Conservation (phyloP, 1,140 invertebrate species). For the Luehdorfia chinensis region DNA sequence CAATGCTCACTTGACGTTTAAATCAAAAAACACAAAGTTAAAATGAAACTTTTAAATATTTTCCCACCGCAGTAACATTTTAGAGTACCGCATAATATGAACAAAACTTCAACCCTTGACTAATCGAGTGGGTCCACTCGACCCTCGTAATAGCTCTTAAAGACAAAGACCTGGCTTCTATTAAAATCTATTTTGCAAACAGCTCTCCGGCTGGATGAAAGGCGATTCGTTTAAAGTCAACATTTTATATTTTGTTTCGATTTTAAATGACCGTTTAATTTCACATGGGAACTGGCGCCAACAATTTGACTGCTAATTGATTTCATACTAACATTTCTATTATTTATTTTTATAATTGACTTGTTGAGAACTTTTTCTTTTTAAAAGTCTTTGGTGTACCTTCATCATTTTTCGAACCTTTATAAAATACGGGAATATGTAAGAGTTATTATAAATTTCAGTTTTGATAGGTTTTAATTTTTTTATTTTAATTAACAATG, state of each 20-base stretch:
- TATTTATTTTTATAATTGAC: no score
- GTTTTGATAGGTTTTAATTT: not conserved
- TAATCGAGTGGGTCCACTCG: slow-evolving; percentile 34
- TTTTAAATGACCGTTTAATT: slow-evolving; percentile 28
- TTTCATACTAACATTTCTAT: not conserved
- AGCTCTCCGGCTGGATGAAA: slow-evolving; percentile 35
- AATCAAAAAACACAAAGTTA: slow-evolving; percentile 33
- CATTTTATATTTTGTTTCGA: slow-evolving; percentile 33
- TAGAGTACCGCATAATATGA: slow-evolving; percentile 29
- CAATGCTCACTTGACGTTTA: slow-evolving; percentile 17
- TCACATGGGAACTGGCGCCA: slow-evolving; percentile 43
- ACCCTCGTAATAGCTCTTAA: slow-evolving; percentile 25
- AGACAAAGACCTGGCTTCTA: slow-evolving; percentile 48
- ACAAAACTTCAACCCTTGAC: slow-evolving; percentile 31
- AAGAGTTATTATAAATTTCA: no score
- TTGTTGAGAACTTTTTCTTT: no score
- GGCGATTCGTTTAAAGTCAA: slow-evolving; percentile 35
- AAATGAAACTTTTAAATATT: slow-evolving; percentile 21
- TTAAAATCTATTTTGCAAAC: slow-evolving; percentile 66
- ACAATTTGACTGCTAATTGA: not conserved
- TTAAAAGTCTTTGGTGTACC: no score
- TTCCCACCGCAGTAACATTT: slow-evolving; percentile 43
- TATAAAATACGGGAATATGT: no score
- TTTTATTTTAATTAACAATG: slow-evolving; percentile 2
- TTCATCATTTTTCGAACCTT: no score